Evolutionary conservation across 2,888 invertebrate genomes (phyloP), one percentile per base, ranked within the genome.

Genomic region (Agonopterix heracliana): DNA sequence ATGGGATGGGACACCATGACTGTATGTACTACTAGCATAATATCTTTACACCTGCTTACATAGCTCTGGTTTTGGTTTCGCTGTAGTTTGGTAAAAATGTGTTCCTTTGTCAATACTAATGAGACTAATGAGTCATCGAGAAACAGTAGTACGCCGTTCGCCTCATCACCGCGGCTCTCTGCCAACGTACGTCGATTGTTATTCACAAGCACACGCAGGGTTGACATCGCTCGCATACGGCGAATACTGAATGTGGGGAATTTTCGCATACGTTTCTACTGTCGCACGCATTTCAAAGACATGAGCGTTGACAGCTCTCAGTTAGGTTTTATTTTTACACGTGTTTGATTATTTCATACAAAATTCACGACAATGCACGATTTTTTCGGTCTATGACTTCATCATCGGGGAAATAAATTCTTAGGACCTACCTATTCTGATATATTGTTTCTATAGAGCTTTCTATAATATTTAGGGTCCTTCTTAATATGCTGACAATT

Each of bases 211-310:
- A 63, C 70, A 68, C 71, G 61, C 68, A 64, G 63, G 66, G 66
- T 61, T 71, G 81, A 77, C 83, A 78, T 72, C 69, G 67, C 69
- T 63, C 66, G 78, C 82, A 78, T 79, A 78, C 74, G 56, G 63
- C 69, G 82, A 78, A 86, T 87, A 74, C 80, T 67, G 74, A 78
- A 83, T 84, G 83, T 69, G 78, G 79, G 83, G 82, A 85, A 82
- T 87, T 82, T 75, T 78, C 70, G 71, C 74, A 73, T 74, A 71
- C 74, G 53, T 52, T 26, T 59, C 63, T 49, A 45, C 46, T 55
- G 59, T 57, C 52, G 46, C 53, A 51, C 49, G 55, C 55, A 56
- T 59, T 56, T 57, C 61, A 56, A 52, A 50, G 44, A 52, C 44
- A 44, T 41, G 47, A 48, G 34, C 48, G 52, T 51, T 55, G 55